Conservation (phyloP, 2,888 invertebrate genomes). For the Nudaria mundana region DNA sequence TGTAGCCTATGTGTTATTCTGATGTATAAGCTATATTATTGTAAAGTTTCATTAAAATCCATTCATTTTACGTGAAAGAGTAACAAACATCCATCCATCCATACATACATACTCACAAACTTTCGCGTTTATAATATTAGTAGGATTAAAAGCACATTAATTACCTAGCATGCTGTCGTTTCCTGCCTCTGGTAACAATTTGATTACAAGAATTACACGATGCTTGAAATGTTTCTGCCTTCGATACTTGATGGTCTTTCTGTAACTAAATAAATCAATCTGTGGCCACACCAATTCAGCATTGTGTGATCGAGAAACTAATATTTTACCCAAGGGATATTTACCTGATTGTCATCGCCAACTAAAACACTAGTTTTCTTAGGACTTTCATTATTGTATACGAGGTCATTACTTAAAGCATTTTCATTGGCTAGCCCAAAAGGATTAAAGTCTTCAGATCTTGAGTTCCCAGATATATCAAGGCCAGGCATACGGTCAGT, state of each 20-base stretch:
- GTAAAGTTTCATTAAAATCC: too few species aligned
- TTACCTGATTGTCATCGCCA: constrained; percentile 15
- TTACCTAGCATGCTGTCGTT: constrained; percentile 47
- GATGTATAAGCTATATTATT: too few species aligned
- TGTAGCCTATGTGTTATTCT: too few species aligned
- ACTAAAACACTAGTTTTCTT: constrained; percentile 9
- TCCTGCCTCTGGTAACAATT: constrained; percentile 35
- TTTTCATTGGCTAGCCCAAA: constrained; percentile 35
- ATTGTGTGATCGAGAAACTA: too few species aligned
- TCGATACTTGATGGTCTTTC: constrained; percentile 19
- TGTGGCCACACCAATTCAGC: too few species aligned
- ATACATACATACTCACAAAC: too few species aligned
- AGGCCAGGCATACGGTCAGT: constrained; percentile 54
- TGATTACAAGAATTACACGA: constrained; percentile 41
- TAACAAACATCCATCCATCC: too few species aligned
- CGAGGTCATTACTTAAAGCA: constrained; percentile 33
- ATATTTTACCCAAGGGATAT: too few species aligned
- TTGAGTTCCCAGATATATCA: constrained; percentile 51
- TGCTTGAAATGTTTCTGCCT: constrained; percentile 14
- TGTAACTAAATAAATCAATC: constrained; percentile 18
- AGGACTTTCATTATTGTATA: constrained; percentile 16
- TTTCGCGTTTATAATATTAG: too few species aligned
- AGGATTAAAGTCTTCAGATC: constrained; percentile 50
- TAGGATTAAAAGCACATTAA: too few species aligned
- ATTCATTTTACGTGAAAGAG: too few species aligned